phyloP scores from a whole-genome alignment of 1,140 invertebrate genomes.

The Mya arenaria region DNA sequence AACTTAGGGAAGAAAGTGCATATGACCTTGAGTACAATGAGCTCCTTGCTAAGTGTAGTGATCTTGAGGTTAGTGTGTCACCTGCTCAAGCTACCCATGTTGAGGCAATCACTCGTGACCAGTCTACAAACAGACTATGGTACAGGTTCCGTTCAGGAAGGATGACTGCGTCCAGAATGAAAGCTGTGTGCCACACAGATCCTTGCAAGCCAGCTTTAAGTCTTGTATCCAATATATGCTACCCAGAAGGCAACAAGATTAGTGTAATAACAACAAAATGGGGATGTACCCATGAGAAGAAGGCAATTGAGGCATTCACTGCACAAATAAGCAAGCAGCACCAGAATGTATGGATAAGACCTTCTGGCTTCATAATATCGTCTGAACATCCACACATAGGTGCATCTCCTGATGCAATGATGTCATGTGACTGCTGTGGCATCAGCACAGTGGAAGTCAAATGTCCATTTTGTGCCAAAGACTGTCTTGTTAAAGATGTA shows the following conservation, averaged over 20 bases:
- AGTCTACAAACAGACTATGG: conserved; percentile 30
- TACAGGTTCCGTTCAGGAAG: conserved; percentile 24
- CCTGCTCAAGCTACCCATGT: neutral
- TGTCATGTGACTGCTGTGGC: conserved; percentile 47
- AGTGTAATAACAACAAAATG: neutral
- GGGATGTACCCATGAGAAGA: conserved; percentile 23
- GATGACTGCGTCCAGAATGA: conserved; percentile 6
- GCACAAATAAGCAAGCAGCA: neutral
- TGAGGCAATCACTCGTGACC: conserved; percentile 14
- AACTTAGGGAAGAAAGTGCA: conserved; percentile 1
- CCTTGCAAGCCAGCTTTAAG: conserved; percentile 6
- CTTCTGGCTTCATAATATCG: conserved; percentile 6
- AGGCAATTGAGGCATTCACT: neutral
- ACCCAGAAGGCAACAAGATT: neutral
- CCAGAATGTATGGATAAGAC: neutral
- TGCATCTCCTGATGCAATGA: conserved; percentile 29
- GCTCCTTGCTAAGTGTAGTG: neutral
- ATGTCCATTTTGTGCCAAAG: conserved; percentile 10
- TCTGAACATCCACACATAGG: conserved; percentile 43
- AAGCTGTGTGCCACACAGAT: neutral
- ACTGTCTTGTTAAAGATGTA: neutral
- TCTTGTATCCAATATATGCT: neutral
- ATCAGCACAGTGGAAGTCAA: conserved; percentile 49
- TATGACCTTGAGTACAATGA: neutral
- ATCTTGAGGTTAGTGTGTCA: neutral